Evolutionary conservation across 2,797 vertebrate species (phyloP).

Genomic region (Propithecus perrieri): DNA sequence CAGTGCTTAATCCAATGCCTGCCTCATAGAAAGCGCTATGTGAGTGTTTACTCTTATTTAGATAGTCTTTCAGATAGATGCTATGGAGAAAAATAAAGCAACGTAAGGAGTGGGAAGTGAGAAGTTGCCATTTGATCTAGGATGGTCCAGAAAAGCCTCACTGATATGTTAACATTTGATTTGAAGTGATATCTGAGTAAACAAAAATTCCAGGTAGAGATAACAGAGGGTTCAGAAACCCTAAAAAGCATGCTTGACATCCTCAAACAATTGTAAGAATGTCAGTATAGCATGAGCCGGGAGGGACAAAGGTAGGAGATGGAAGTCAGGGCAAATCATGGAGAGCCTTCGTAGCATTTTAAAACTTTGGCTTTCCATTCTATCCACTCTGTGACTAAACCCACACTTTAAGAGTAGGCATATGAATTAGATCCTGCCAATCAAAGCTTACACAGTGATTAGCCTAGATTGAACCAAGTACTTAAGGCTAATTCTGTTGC

Average conservation of each 20-base stretch:
- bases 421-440: neutral
- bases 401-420: neutral
- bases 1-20: neutral
- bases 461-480: neutral
- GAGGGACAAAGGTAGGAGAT: neutral
- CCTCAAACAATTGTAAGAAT: neutral
- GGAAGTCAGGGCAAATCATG: neutral
- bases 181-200: neutral
- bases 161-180: neutral
- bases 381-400: neutral
- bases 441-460: neutral
- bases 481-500: neutral
- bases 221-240: neutral
- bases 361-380: neutral
- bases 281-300: neutral
- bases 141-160: neutral
- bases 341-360: neutral
- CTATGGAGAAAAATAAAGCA: neutral
- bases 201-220: neutral
- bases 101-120: neutral
- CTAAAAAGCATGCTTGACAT: neutral
- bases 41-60: neutral
- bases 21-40: neutral
- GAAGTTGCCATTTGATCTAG: neutral
- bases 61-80: neutral